These are phyloP conservation scores for Macaca mulatta DNA, from an alignment of 2,113 vertebrate species.

Conservation along the genomic window DNA sequence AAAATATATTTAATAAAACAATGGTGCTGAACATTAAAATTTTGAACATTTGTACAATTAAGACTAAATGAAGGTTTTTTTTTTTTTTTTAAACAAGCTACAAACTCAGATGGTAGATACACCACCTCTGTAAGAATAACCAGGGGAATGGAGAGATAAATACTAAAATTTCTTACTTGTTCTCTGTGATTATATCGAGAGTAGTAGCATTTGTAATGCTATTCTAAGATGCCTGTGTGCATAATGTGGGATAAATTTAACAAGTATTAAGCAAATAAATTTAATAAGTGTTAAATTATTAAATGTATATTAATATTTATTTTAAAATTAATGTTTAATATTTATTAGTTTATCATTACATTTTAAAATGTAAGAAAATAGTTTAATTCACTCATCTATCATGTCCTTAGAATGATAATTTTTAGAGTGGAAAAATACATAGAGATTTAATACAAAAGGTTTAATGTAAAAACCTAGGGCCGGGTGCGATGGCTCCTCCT, in stretches of 20 bases:
- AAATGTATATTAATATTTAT: neutral
- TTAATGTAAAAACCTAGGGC: neutral
- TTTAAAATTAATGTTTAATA: no score
- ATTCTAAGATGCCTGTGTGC: neutral
- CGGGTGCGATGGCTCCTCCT: fast-evolving
- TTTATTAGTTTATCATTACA: no score
- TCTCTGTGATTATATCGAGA: neutral
- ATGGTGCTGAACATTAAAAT: neutral
- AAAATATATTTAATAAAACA: neutral
- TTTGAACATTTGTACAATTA: neutral
- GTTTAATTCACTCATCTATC: neutral
- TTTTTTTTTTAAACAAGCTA: neutral
- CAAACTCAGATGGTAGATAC: neutral
- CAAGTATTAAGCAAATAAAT: neutral
- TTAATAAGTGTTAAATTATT: neutral
- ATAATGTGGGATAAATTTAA: neutral
- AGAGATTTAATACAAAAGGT: neutral
- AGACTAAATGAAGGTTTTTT: neutral
- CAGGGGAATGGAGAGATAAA: neutral
- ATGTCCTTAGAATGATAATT: neutral
- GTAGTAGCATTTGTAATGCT: neutral
- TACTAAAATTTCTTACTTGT: neutral
- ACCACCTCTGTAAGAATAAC: neutral
- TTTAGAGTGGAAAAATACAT: neutral
- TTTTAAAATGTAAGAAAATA: neutral